These are phyloP conservation scores for Drosophila kokeensis DNA, from an alignment of 2,888 invertebrate genomes.

Conservation along the genomic window DNA sequence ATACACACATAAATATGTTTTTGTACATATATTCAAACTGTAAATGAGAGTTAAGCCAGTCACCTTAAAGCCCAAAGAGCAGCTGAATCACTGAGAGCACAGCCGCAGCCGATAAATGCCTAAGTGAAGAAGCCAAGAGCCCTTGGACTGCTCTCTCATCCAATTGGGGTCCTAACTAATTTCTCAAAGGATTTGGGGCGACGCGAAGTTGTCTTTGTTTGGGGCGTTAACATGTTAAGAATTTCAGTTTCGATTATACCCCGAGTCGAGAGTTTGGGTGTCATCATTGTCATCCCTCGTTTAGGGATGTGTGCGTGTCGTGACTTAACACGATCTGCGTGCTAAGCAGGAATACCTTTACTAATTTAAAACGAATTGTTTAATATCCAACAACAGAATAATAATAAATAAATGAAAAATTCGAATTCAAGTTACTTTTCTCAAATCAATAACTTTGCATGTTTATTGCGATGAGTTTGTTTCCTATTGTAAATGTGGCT, in stretches of 20 bases:
- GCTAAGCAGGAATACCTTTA: neutral
- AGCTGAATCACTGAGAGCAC: constrained; percentile 5
- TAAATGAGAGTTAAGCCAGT: constrained; percentile 3
- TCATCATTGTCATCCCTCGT: constrained; percentile 1
- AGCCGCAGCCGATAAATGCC: constrained; percentile 30
- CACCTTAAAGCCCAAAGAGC: constrained; percentile 19
- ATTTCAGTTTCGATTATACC: constrained; percentile 57
- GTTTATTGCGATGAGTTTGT: neutral
- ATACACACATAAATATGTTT: neutral
- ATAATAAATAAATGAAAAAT: neutral
- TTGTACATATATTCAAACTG: constrained; percentile 5
- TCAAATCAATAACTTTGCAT: neutral
- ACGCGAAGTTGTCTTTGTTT: constrained; percentile 48
- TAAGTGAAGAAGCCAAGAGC: constrained; percentile 34
- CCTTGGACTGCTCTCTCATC: constrained; percentile 1
- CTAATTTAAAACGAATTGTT: neutral
- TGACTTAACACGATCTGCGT: neutral
- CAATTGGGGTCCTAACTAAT: constrained; percentile 49
- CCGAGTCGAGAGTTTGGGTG: constrained; percentile 20
- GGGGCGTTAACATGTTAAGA: constrained; percentile 57
- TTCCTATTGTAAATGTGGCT: neutral
- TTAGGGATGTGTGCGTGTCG: neutral
- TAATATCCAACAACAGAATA: neutral
- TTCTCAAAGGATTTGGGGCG: constrained; percentile 74
- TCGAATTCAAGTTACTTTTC: neutral